Evolutionary conservation across 2,797 vertebrate genomes (phyloP).

Genomic region (Pempheris klunzingeri): DNA sequence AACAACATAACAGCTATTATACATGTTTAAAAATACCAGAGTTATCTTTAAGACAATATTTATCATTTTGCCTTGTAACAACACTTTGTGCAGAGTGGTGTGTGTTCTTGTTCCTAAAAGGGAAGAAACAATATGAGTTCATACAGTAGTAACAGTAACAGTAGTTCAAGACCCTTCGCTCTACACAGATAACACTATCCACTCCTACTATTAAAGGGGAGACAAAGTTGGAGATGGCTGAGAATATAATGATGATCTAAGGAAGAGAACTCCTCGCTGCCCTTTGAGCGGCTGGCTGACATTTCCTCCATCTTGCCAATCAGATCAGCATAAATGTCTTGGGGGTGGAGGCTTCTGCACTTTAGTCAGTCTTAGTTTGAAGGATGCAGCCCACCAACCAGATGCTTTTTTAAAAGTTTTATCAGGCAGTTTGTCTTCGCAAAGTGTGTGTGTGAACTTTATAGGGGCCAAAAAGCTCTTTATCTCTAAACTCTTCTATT

Average conservation of each 20-base stretch:
- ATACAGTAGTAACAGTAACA: neutral
- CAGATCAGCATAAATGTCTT: conserved; percentile 57
- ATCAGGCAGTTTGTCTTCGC: conserved; percentile 43
- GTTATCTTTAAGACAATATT: too few species aligned
- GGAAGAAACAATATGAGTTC: neutral
- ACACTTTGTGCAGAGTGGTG: neutral
- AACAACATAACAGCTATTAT: too few species aligned
- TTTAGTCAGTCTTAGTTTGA: conserved; percentile 33
- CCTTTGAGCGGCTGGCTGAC: conserved; percentile 61
- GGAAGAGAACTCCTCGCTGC: conserved; percentile 34
- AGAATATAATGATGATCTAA: conserved; percentile 51
- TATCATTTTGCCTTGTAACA: neutral
- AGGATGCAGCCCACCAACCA: conserved; percentile 9
- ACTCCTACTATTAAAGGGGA: conserved; percentile 12
- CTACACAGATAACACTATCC: neutral
- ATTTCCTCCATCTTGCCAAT: conserved; percentile 57
- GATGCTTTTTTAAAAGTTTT: conserved; percentile 8
- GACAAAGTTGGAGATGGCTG: conserved; percentile 32
- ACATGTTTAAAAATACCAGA: too few species aligned
- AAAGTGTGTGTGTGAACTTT: conserved; percentile 15
- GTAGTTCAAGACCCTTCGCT: neutral
- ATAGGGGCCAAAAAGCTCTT: neutral
- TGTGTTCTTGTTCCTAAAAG: neutral
- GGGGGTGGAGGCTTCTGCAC: conserved; percentile 20
- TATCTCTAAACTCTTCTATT: neutral